Evolutionary conservation across 2,888 invertebrate species (phyloP).

Genomic region (Stenolophus ochropezus): DNA sequence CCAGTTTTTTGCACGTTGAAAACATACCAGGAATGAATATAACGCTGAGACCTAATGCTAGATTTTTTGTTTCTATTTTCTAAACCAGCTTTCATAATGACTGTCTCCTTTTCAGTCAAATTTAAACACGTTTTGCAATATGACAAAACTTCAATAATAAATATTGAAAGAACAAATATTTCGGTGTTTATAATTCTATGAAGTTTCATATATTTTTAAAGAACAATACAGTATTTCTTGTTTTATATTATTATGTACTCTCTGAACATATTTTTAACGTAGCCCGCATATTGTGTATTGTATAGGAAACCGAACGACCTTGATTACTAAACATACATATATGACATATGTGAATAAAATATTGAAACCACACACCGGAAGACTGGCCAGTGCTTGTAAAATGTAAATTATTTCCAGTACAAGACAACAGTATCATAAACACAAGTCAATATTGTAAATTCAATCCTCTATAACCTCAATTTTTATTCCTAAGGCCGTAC

Average conservation of each 20-base stretch:
- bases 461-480: neutral
- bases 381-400: neutral
- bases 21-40: slow-evolving; percentile 8
- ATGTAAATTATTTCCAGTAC: slow-evolving; percentile 23
- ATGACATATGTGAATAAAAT: slow-evolving; percentile 12
- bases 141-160: no score
- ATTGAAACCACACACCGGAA: slow-evolving; percentile 29
- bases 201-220: no score
- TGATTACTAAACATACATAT: slow-evolving; percentile 6
- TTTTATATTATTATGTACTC: neutral
- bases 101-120: no score
- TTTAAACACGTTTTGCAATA: no score
- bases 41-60: no score
- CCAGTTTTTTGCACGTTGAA: slow-evolving; percentile 13
- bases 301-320: slow-evolving; percentile 32
- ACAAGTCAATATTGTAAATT: slow-evolving; percentile 3
- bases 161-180: no score
- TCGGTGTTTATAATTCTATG: no score
- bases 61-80: no score
- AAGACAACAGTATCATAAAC: slow-evolving; percentile 6
- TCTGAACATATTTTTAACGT: neutral
- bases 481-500: slow-evolving; percentile 71
- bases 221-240: no score
- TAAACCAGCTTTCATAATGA: no score
- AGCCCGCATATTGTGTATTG: neutral